A percentile compares a stretch with the other conserved stretches of the same genome.
Evolutionary conservation across 2,113 vertebrate genomes (phyloP).

Genomic region (Megaceryle maxima): DNA sequence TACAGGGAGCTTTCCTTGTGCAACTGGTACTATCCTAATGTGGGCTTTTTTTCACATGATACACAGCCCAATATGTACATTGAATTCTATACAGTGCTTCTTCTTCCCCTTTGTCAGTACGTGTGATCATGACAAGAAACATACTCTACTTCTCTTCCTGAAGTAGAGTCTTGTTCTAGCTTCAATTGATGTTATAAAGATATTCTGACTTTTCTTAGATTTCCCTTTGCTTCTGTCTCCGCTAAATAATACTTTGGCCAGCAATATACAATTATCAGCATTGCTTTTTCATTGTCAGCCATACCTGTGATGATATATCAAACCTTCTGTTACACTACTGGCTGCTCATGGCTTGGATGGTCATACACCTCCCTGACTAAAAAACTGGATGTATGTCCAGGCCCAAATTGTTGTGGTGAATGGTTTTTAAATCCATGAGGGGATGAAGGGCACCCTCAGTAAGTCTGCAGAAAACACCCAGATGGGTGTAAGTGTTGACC

Average conservation of each 20-base stretch:
- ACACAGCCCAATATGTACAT: neutral
- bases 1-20: neutral
- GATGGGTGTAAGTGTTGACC: too few species aligned
- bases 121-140: neutral
- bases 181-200: neutral
- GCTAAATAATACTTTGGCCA: neutral
- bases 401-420: too few species aligned
- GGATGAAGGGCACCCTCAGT: too few species aligned
- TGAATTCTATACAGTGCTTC: neutral
- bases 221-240: neutral
- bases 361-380: too few species aligned
- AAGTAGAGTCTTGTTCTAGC: neutral
- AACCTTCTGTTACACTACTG: neutral
- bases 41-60: neutral
- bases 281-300: neutral
- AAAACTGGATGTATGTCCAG: too few species aligned
- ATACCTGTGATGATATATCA: neutral
- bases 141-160: neutral
- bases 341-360: too few species aligned
- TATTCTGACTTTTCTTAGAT: neutral
- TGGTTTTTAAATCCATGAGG: too few species aligned
- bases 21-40: neutral
- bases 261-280: neutral
- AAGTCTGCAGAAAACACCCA: too few species aligned
- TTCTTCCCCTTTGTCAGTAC: neutral